A percentile compares a stretch with the other conserved stretches of the same genome.
Conservation (phyloP, 1,140 invertebrate genomes). For the Nymphalis io region DNA sequence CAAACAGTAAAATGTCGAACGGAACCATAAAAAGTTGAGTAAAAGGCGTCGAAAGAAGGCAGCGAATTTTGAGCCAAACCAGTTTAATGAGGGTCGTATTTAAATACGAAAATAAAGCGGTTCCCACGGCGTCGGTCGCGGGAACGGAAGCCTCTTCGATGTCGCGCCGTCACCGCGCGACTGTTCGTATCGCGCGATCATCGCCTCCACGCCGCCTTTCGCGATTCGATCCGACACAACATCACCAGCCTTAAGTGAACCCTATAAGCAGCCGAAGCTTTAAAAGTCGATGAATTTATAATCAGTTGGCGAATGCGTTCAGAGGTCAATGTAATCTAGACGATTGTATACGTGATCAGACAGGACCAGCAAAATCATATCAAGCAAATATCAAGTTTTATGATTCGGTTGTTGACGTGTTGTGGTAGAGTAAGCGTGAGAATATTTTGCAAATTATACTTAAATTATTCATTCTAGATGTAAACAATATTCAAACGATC, state of each 20-base stretch:
- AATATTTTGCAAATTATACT: constrained; percentile 42
- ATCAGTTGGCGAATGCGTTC: constrained; percentile 39
- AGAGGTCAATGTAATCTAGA: constrained; percentile 49
- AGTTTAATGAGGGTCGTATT: constrained; percentile 80
- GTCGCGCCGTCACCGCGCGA: constrained; percentile 59
- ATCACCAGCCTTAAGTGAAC: constrained; percentile 41
- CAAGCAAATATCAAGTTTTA: constrained; percentile 59
- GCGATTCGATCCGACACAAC: constrained; percentile 33
- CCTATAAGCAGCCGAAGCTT: constrained; percentile 13
- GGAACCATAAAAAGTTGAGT: constrained; percentile 80
- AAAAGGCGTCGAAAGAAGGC: constrained; percentile 80
- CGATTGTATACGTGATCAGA: constrained; percentile 49
- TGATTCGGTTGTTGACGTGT: constrained; percentile 54
- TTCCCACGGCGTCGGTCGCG: constrained; percentile 78
- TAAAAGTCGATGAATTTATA: constrained; percentile 23
- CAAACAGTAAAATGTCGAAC: constrained; percentile 77
- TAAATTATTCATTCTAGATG: constrained; percentile 3
- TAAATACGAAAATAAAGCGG: constrained; percentile 79
- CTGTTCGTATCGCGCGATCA: constrained; percentile 58
- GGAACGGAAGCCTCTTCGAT: constrained; percentile 74
- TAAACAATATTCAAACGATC: constrained; percentile 11
- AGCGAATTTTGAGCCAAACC: constrained; percentile 79
- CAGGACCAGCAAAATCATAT: constrained; percentile 58
- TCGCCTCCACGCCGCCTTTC: constrained; percentile 50
- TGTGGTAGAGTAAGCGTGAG: constrained; percentile 49